phyloP scores from a whole-genome alignment of 2,797 vertebrate genomes.

The Anabas testudineus region DNA sequence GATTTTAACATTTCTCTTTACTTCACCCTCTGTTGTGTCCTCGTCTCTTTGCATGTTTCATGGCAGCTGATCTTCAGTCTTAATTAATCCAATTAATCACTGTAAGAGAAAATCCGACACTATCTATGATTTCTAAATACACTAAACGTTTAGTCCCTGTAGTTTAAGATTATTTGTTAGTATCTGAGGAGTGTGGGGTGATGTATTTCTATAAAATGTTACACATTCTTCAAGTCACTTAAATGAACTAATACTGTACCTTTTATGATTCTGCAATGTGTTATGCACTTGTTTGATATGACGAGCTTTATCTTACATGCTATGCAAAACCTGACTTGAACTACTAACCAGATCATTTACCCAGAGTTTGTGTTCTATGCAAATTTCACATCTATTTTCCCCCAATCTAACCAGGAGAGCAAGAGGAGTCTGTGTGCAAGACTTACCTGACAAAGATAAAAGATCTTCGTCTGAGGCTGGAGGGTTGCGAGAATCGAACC shows the following conservation, averaged over 20 bases:
- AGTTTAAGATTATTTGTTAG: no score
- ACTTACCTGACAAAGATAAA: constrained; percentile 91
- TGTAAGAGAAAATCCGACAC: background rate
- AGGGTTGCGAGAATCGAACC: constrained; percentile 89
- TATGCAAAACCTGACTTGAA: background rate
- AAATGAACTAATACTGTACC: constrained; percentile 1
- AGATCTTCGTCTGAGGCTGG: constrained; percentile 91
- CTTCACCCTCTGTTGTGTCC: constrained; percentile 35
- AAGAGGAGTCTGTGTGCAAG: constrained; percentile 90
- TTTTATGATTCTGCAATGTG: background rate
- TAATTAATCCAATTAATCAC: constrained; percentile 11
- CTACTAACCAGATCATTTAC: background rate
- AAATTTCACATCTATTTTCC: background rate
- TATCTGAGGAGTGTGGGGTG: no score
- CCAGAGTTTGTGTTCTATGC: background rate
- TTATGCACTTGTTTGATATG: background rate
- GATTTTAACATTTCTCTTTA: constrained; percentile 35
- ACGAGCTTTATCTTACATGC: background rate
- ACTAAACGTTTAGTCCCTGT: no score
- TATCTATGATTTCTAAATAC: no score
- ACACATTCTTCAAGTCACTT: no score
- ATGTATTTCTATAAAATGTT: no score
- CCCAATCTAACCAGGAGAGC: constrained; percentile 84
- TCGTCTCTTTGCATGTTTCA: constrained; percentile 63
- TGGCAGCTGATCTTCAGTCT: constrained; percentile 26